phyloP scores from a whole-genome alignment of 2,888 invertebrate species.

The Drosophila birchii region DNA sequence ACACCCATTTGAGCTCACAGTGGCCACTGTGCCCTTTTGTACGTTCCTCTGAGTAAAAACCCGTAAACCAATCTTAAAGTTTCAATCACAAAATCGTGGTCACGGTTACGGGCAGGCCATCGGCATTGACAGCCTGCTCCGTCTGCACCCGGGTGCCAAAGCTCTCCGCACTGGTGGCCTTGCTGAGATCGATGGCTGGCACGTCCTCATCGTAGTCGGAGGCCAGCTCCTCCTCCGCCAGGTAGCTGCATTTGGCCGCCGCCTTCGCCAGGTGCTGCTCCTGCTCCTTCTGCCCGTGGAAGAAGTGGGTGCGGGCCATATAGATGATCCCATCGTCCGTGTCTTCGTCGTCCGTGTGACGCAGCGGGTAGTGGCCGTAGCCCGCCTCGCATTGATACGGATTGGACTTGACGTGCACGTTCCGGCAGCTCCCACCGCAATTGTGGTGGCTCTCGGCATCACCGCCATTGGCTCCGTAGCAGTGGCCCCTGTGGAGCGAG shows the following conservation, averaged over 20 bases:
- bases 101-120: conserved; percentile 82
- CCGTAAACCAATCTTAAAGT: conserved; percentile 29
- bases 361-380: conserved; percentile 75
- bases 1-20: not conserved
- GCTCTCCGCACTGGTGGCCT: conserved; percentile 74
- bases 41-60: conserved; percentile 21
- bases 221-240: conserved; percentile 74
- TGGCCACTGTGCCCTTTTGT: conserved; percentile 4
- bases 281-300: conserved; percentile 30
- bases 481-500: conserved; percentile 77
- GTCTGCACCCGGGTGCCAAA: conserved; percentile 80
- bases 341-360: conserved; percentile 75
- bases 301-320: conserved; percentile 65
- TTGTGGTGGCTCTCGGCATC: conserved; percentile 81
- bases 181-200: conserved; percentile 79
- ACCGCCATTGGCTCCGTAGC: conserved; percentile 82
- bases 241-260: conserved; percentile 60
- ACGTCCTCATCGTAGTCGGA: conserved; percentile 81
- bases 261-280: conserved; percentile 20
- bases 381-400: conserved; percentile 83
- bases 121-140: conserved; percentile 81
- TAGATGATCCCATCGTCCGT: conserved; percentile 82
- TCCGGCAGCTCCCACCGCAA: conserved; percentile 82
- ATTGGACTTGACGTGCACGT: conserved; percentile 82
- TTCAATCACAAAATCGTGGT: conserved; percentile 84